Base-by-base conservation (phyloP, 2,888 invertebrate species). In the Geophilus truncorum region DNA sequence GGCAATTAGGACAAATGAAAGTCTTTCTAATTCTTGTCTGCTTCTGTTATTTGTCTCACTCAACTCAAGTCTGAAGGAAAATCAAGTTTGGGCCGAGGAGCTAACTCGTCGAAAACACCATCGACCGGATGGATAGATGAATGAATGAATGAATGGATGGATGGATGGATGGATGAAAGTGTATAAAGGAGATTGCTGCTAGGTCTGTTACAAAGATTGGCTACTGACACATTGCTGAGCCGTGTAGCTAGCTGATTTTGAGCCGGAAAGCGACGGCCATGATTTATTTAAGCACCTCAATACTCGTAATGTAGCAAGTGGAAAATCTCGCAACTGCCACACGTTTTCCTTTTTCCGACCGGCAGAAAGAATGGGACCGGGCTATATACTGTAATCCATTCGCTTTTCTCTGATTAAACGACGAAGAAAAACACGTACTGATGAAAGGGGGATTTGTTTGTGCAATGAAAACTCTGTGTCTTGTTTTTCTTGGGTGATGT, bases 261-360 rank as follows among this genome's bases (percentile, higher is more conserved):
- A 62, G 62, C 23, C 62, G 62, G 62, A 62, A 62, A 62, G 62
- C 62, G 25, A 62, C 62, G 62, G 62, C 15, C 62, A 62, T 62
- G 62, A 62, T 62, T 62, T 62, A 62, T 62, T 62, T 62, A 62
- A 62, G 62, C 28, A 62, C 62, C 62, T 62, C 62, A 62, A 62
- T 62, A 62, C 62, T 57, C 23, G 62, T 23, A 62, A 62, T 62
- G 62, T 25, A 25, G 45, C 62, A 15, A 28, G 28, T 3, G 12
- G 25, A 62, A 62, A 25, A 62, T 25, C 7, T 62, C 25, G 25
- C 62, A 62, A 62, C 62, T 62, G 62, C 25, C 23, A 25, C 45
- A 18, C 18, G 12, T 32, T 32, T 32, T 45, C 45, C 45, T 62
- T 21, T 57, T 62, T 62, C n/a, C 45, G 45, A 25, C 62, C 25